Conservation (phyloP, 1,140 invertebrate genomes). For the Idris sp. region DNA sequence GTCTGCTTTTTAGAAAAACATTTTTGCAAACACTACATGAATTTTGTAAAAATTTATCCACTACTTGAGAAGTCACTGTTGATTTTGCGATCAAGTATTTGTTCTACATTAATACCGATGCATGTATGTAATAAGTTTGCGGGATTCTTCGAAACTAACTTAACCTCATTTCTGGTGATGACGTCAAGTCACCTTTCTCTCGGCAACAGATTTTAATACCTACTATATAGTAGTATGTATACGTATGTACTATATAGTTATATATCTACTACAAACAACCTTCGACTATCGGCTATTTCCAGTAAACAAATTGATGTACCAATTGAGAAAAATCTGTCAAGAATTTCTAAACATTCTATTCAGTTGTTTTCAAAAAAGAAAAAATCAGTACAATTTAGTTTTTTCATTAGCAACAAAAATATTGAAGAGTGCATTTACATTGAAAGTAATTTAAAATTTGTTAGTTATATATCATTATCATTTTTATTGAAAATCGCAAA, state of each 20-base stretch:
- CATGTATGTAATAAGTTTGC: constrained; percentile 1
- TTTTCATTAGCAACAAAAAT: constrained; percentile 34
- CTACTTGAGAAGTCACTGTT: constrained; percentile 19
- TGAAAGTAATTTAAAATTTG: no score
- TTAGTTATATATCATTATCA: no score
- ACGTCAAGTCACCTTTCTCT: constrained; percentile 75
- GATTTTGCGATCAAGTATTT: constrained; percentile 26
- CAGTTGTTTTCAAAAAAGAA: no score
- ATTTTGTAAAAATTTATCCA: constrained; percentile 6
- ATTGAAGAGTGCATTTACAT: no score
- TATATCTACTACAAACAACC: constrained; percentile 64
- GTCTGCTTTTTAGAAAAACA: not conserved
- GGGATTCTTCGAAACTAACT: constrained; percentile 47
- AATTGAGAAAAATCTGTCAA: constrained; percentile 32
- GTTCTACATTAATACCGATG: constrained; percentile 30
- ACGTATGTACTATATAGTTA: no score
- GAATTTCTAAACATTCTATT: constrained; percentile 6
- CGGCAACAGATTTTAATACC: constrained; percentile 69
- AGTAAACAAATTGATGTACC: constrained; percentile 55
- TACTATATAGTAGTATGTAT: constrained; percentile 70
- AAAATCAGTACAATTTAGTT: no score
- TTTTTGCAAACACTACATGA: constrained; percentile 7
- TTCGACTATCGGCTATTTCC: constrained; percentile 66
- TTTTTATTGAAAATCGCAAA: no score
- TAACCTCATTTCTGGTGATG: constrained; percentile 74